Evolutionary conservation across 2,888 invertebrate genomes (phyloP).

Genomic region (Malachius bipustulatus): DNA sequence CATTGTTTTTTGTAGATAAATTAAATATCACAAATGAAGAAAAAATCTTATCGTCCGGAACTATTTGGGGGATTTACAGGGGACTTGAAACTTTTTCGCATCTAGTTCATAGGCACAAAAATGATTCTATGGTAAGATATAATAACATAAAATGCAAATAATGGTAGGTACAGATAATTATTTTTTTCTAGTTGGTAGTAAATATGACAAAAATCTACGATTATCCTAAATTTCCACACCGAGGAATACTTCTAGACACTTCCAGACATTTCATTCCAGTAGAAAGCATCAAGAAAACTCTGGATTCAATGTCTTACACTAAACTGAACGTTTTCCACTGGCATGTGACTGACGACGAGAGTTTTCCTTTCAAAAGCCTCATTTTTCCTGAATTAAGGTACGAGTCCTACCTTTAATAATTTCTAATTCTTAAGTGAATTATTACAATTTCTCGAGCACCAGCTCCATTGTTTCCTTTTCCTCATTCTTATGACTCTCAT

Average conservation of each 20-base stretch:
- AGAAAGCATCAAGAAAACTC: background rate
- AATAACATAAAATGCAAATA: slow-evolving; percentile 1
- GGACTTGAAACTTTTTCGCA: slow-evolving; percentile 84
- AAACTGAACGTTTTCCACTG: slow-evolving; percentile 1
- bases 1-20: no score
- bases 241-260: background rate
- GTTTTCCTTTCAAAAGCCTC: background rate
- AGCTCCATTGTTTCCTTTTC: no score
- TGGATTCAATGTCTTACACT: background rate
- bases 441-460: no score
- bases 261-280: slow-evolving; percentile 1
- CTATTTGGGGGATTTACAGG: slow-evolving; percentile 74
- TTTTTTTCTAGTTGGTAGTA: background rate
- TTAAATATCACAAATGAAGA: background rate
- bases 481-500: no score
- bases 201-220: background rate
- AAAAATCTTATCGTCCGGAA: slow-evolving; percentile 26
- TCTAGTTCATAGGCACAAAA: background rate
- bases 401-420: no score
- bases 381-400: background rate
- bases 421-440: no score
- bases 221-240: background rate
- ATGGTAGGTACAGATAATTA: background rate
- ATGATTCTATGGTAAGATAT: no score
- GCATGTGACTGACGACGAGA: slow-evolving; percentile 2